Percentiles rank a stretch among this genome's conserved stretches.
phyloP scores from a whole-genome alignment of 2,113 vertebrate species.

The Lutjanus erythropterus region DNA sequence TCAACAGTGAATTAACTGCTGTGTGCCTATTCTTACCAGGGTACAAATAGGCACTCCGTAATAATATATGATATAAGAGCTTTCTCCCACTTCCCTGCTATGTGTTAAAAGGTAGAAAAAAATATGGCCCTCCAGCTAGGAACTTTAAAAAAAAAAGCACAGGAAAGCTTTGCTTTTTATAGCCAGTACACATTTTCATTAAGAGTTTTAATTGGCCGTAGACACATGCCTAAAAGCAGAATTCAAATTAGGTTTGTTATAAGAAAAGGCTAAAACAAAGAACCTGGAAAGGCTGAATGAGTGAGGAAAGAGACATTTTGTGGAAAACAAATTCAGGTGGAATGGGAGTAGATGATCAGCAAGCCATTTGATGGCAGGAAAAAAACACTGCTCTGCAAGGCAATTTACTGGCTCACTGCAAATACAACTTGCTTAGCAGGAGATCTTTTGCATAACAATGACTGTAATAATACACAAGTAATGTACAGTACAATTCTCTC shows the following conservation, averaged over 20 bases:
- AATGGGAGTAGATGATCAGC: constrained; percentile 46
- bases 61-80: constrained; percentile 18
- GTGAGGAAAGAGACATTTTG: constrained; percentile 29
- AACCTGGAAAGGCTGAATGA: constrained; percentile 11
- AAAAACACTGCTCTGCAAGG: constrained; percentile 29
- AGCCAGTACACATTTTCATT: constrained; percentile 66
- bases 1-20: too few relatives aligned
- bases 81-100: constrained; percentile 15
- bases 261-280: constrained; percentile 52
- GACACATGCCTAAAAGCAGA: constrained; percentile 59
- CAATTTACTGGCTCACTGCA: constrained; percentile 50
- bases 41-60: too few relatives aligned
- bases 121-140: constrained; percentile 44
- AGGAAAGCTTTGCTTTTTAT: constrained; percentile 61
- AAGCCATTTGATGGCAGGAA: constrained; percentile 45
- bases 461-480: constrained; percentile 49
- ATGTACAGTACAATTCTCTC: constrained; percentile 45
- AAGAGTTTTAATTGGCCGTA: constrained; percentile 71
- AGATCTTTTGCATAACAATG: constrained; percentile 68
- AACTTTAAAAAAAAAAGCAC: constrained; percentile 63
- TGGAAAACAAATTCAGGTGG: constrained; percentile 46
- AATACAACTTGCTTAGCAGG: constrained; percentile 43
- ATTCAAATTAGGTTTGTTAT: constrained; percentile 65
- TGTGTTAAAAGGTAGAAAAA: constrained; percentile 26
- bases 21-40: too few relatives aligned